Evolutionary conservation across 2,888 invertebrate genomes (phyloP).

Genomic region (Heteropelma amictum): DNA sequence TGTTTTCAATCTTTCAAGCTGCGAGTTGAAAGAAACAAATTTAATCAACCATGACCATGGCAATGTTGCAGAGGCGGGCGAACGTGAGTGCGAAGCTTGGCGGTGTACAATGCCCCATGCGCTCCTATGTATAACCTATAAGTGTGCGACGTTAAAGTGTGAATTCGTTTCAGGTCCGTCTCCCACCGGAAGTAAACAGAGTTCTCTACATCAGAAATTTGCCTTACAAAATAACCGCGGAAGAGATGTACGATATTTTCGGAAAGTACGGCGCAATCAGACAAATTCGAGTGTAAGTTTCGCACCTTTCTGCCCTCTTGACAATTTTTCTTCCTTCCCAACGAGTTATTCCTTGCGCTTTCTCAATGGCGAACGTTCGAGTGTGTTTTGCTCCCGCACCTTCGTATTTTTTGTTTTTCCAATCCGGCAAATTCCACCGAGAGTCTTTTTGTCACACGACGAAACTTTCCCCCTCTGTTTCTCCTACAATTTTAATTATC

Average conservation of each 20-base stretch:
- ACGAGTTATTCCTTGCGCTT: no score
- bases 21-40: constrained; percentile 6
- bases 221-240: constrained; percentile 99
- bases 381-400: no score
- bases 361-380: neutral
- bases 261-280: constrained; percentile 99
- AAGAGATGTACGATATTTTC: constrained; percentile 99
- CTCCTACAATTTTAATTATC: no score
- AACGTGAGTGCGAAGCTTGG: constrained; percentile 81
- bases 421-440: no score
- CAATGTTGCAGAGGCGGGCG: constrained; percentile 85
- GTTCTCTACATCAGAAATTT: constrained; percentile 97
- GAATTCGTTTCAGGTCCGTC: constrained; percentile 91
- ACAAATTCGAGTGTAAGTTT: constrained; percentile 96
- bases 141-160: no score
- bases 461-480: no score
- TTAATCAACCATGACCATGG: constrained; percentile 81
- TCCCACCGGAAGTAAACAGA: constrained; percentile 99
- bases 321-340: neutral
- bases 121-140: no score
- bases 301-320: constrained; percentile 1
- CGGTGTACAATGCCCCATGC: no score
- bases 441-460: no score
- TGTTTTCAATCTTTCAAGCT: no score
- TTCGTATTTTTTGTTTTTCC: no score